Percentiles rank a stretch among this genome's conserved stretches.
phyloP scores from a whole-genome alignment of 2,888 invertebrate genomes.

The Pseudoips prasinana region DNA sequence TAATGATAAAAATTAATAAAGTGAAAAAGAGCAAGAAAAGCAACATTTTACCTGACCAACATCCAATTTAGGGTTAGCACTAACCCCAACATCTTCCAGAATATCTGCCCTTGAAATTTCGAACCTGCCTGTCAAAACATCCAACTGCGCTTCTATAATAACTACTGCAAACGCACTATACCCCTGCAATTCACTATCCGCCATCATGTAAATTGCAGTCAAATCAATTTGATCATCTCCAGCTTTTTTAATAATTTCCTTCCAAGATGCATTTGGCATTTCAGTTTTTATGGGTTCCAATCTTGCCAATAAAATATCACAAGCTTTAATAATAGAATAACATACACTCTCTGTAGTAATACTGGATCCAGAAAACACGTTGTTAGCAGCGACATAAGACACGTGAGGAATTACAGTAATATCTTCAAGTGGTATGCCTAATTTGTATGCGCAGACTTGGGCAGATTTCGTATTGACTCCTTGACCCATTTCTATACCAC shows the following conservation, averaged over 20 bases:
- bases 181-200: conserved; percentile 66
- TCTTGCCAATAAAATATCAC: conserved; percentile 79
- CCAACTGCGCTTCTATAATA: conserved; percentile 85
- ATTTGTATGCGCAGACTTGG: conserved; percentile 87
- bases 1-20: too few relatives aligned
- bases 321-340: conserved; percentile 81
- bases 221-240: conserved; percentile 79
- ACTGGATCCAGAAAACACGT: conserved; percentile 84
- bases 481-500: conserved; percentile 89
- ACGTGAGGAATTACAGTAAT: conserved; percentile 83
- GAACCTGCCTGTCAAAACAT: conserved; percentile 86
- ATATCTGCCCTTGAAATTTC: conserved; percentile 83
- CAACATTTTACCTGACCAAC: conserved; percentile 85
- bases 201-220: conserved; percentile 83
- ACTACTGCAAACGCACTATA: conserved; percentile 84
- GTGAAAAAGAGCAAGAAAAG: too few relatives aligned
- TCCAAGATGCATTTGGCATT: conserved; percentile 77
- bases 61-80: conserved; percentile 85
- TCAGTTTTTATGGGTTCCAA: conserved; percentile 79
- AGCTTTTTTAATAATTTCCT: conserved; percentile 80
- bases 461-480: conserved; percentile 90
- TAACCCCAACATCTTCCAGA: conserved; percentile 85
- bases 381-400: conserved; percentile 83
- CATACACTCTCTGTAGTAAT: conserved; percentile 84
- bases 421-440: conserved; percentile 85